Evolutionary conservation across 2,113 vertebrate species (phyloP).

Genomic region (Pyrgilauda ruficollis): DNA sequence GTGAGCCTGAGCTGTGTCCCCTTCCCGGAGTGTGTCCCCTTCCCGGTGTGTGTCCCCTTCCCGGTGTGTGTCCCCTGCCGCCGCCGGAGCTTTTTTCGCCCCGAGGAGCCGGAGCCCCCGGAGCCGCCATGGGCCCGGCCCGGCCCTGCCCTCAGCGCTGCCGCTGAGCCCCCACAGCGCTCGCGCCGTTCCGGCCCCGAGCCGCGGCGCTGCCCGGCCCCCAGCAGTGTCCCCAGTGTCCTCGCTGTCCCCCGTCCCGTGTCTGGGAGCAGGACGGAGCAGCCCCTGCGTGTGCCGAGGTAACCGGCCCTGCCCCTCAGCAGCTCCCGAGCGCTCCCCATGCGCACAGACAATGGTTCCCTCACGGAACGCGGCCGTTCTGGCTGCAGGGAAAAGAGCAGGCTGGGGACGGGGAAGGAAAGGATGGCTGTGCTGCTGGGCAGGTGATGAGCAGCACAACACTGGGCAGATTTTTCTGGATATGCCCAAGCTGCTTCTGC

Average conservation of each 20-base stretch:
- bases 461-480: not conserved
- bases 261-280: not conserved
- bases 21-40: too few species aligned
- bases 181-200: not conserved
- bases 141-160: not conserved
- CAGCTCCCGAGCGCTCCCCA: not conserved
- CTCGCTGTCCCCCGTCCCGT: rapidly evolving
- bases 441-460: not conserved
- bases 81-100: not conserved
- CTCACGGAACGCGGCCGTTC: not conserved
- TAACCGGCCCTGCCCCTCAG: not conserved
- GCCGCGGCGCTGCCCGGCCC: not conserved
- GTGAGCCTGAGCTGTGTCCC: not conserved
- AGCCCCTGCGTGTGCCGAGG: not conserved
- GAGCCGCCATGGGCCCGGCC: not conserved
- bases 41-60: too few species aligned
- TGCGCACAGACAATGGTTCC: not conserved
- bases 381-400: not conserved
- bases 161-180: too few species aligned
- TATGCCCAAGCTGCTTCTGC: not conserved
- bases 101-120: too few species aligned
- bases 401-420: not conserved
- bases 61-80: not conserved
- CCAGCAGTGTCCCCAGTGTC: rapidly evolving
- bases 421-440: not conserved